These are phyloP conservation scores for Zosterops japonicus DNA, from an alignment of 2,113 vertebrate genomes.

Conservation along the genomic window DNA sequence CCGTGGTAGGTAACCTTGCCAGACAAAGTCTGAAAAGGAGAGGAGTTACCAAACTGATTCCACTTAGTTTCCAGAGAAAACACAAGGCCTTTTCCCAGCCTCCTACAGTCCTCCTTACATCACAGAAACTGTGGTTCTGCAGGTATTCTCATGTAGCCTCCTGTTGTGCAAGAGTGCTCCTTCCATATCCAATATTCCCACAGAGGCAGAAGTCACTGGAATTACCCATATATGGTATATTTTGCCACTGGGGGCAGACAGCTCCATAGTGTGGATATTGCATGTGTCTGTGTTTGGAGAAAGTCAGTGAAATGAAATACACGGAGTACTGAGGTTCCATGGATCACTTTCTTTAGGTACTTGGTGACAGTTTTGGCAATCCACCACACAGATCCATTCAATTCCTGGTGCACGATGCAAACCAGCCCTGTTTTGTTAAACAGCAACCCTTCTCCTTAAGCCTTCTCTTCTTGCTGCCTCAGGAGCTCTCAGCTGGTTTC, in stretches of 20 bases:
- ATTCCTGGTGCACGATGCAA: neutral
- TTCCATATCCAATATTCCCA: neutral
- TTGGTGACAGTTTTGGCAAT: neutral
- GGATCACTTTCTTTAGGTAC: neutral
- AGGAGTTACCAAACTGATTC: neutral
- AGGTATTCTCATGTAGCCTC: neutral
- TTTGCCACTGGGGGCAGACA: neutral
- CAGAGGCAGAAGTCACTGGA: neutral
- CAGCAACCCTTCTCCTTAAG: neutral
- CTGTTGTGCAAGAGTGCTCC: neutral
- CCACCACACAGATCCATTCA: neutral
- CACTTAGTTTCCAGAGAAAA: neutral
- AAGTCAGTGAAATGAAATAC: neutral
- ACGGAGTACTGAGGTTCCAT: neutral
- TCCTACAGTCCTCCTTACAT: neutral
- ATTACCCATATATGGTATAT: neutral
- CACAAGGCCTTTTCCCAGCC: neutral
- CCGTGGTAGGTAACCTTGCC: neutral
- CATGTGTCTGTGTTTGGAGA: fast-evolving
- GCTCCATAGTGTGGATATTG: neutral
- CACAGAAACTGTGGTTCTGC: neutral
- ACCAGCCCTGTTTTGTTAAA: neutral
- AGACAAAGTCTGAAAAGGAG: neutral
- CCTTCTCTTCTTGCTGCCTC: neutral
- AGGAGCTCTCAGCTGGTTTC: neutral